Base-by-base conservation (phyloP, 2,113 vertebrate species). In the Pampusana beccarii region DNA sequence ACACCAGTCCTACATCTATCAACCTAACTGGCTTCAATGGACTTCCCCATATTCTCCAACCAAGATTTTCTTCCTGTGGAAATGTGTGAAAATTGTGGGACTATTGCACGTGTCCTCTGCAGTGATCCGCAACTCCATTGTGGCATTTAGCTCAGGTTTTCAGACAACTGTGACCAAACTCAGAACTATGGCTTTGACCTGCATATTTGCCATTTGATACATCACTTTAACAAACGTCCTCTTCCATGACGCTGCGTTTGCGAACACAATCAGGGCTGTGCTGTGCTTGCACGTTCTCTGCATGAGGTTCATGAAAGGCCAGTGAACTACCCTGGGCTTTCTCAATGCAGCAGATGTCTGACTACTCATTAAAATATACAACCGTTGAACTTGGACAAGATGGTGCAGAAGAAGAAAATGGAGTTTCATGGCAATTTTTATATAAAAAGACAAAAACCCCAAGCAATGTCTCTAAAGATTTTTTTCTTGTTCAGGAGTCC, bases 121-220 rank as follows among this genome's bases (percentile, higher is more conserved):
- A n/a, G 56, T 4, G 28, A 74, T 13, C 28, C 61, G 33, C 57
- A 88, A 16, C 34, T 56, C 36, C 48, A 71, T 11, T 23, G 38
- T 11, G 53, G 61, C 57, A 75, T 82, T 82, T 50, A 91, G 40
- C 33, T 69, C 57, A 80, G 48, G 34, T 64, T 86, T 88, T 79
- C 70, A 75, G 78, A 57, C 44, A 86, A 19, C 38, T 33, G 34
- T 3, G 19, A 75, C 54, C 67, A 88, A 85, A 69, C 42, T 60
- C 61, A 67, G 82, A 92, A 40, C 65, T 75, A 65, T 16, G 46
- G 62, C 50, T 83, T 38, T 83, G 82, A 92, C 82, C 70, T 62
- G 74, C 19, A 10, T 46, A 48, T 86, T 86, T 78, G 46, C 87
- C 36, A 75, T 56, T 20, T 44, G 80, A 86, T 46, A 56, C 33